These are phyloP conservation scores for Melanocharis versteri DNA, from an alignment of 2,113 vertebrate genomes.

Conservation along the genomic window DNA sequence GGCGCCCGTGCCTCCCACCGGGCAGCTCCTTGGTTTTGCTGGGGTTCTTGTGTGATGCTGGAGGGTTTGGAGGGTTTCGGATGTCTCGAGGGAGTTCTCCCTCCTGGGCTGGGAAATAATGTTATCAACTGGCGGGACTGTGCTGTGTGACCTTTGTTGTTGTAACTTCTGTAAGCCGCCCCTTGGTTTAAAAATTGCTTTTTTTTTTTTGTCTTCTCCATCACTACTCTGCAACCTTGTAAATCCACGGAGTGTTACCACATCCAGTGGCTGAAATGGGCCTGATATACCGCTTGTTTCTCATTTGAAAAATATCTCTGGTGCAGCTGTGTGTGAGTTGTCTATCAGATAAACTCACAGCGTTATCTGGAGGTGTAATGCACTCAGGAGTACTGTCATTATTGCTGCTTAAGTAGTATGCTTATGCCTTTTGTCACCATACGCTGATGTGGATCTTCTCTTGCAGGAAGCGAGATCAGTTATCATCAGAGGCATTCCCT, in stretches of 20 bases:
- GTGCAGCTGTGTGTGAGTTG: not conserved
- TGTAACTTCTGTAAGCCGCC: accelerated
- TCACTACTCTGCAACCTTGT: accelerated
- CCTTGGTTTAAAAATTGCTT: not conserved
- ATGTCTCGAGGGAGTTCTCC: not conserved
- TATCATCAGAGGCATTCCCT: not conserved
- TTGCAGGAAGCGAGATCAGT: not conserved
- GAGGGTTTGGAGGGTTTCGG: not conserved
- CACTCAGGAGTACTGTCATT: not conserved
- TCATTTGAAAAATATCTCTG: not conserved
- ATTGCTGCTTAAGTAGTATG: too few relatives aligned
- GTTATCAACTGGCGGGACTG: not conserved
- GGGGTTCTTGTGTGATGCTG: accelerated
- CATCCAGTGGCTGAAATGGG: not conserved
- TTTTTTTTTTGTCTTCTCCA: not conserved
- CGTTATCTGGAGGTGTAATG: not conserved
- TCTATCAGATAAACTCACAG: not conserved
- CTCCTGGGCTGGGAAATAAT: not conserved
- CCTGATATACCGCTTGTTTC: not conserved
- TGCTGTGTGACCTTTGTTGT: not conserved
- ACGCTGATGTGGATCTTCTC: not conserved
- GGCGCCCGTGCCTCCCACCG: accelerated
- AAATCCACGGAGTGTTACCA: accelerated
- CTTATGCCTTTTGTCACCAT: not conserved
- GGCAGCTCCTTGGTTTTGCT: not conserved